Evolutionary conservation across 1,140 invertebrate species (phyloP), one percentile per base, ranked within the genome.

Genomic region (Leptinotarsa lineolata): DNA sequence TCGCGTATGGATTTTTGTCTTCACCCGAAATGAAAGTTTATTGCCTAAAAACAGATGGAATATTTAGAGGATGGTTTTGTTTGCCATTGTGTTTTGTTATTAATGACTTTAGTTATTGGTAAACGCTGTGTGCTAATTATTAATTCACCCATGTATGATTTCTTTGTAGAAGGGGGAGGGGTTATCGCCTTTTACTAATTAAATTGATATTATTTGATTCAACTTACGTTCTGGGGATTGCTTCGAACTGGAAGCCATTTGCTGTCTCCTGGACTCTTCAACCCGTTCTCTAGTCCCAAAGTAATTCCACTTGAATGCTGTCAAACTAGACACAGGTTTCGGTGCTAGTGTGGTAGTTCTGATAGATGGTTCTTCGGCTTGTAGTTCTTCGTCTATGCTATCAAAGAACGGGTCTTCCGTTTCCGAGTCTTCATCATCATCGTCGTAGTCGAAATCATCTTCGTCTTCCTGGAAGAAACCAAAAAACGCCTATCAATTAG

Each of bases 281-380:
- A 81, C 78, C 39, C 68, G 70, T 46, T 75, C 54, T 54, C 70
- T 59, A 0, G 78, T 82, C 3, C 81, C 81, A 21, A 78, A 81
- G 44, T 79, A 75, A 12, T 74, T 61, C 80, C 80, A 81, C 73
- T 82, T 82, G 58, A 76, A 80, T 60, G 79, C 78, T 16, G 78
- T 77, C 44, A 81, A 70, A n/a, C 74, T 72, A 13, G 80, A 80
- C 16, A 78, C 60, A 65, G 69, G 64, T 54, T 22, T 74, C 44
- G 72, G 69, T 44, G 45, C 70, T 72, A 61, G 64, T 48, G 71
- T 74, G 12, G 54, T 74, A n/a, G 74, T 73, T 68, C 63, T 68
- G 65, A 75, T 72, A 4, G 76, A 74, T 15, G 80, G 70, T 72
- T 81, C 80, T 76, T 81, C 80, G 12, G 79, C 77, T 76, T 81